Base-by-base conservation (phyloP, 2,888 invertebrate genomes). In the Leptodirus hochenwartii region DNA sequence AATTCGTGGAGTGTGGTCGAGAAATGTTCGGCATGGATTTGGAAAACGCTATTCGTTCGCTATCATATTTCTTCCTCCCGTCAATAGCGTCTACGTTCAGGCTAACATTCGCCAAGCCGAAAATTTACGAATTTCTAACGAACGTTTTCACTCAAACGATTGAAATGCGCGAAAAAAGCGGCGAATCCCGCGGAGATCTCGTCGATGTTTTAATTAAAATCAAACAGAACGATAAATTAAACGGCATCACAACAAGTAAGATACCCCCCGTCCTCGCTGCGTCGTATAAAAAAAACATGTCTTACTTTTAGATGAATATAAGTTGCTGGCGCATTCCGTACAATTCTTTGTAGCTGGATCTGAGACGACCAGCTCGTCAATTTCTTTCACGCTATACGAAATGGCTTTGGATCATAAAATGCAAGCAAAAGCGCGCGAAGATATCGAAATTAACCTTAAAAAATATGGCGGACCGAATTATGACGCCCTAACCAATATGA, bases 261-360 rank as follows among this genome's bases (percentile, higher is more conserved):
- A 34, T 15, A 2, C n/a, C n/a, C n/a, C n/a, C n/a, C n/a, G n/a
- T n/a, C n/a, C n/a, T n/a, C n/a, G n/a, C n/a, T n/a, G n/a, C n/a
- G n/a, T n/a, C n/a, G n/a, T n/a, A n/a, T n/a, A n/a, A n/a, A n/a
- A n/a, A n/a, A n/a, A n/a, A n/a, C n/a, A n/a, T n/a, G n/a, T n/a
- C n/a, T n/a, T n/a, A n/a, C n/a, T 28, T 26, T 10, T 27, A 35
- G 37, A 35, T 20, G 34, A 28, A 8, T 32, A 39, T 27, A 27
- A 17, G 12, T 30, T 34, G 8, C 30, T 37, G 5, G 37, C 37
- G 4, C 59, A 62, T 34, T 50, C 58, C 1, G 43, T 61, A 2
- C 53, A 62, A 2, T 63, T 66, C 39, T 62, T 62, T 37, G 36
- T 58, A 2, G 65, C 63, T 15, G 64, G 64, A 2, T 61, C 56